These are phyloP conservation scores for Rhopilema esculentum DNA, from an alignment of 30 jellyfish, hydroid and myxozoan genomes.

Conservation along the genomic window DNA sequence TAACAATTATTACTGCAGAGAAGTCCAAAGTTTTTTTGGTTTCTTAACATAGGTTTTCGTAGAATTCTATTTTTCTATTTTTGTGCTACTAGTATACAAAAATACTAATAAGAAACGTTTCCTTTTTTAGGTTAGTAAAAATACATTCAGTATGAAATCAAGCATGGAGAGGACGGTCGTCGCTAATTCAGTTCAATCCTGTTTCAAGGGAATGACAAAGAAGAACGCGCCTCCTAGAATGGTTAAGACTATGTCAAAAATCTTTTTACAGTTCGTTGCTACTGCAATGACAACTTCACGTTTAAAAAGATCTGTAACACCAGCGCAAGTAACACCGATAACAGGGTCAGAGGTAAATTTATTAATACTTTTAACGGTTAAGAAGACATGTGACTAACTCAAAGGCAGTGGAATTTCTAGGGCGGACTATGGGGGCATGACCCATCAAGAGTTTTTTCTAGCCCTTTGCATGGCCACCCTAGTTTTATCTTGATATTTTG, in stretches of 20 bases:
- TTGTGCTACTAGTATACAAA: background rate
- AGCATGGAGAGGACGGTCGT: background rate
- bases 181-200: background rate
- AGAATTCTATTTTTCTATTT: background rate
- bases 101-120: background rate
- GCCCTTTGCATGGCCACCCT: too few relatives aligned
- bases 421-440: too few relatives aligned
- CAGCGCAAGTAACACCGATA: slow-evolving; percentile 12
- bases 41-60: background rate
- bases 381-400: too few relatives aligned
- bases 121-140: background rate
- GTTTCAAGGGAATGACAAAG: background rate
- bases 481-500: too few relatives aligned
- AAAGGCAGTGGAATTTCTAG: too few relatives aligned
- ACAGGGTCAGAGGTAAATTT: slow-evolving; percentile 16
- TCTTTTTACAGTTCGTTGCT: background rate
- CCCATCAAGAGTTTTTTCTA: too few relatives aligned
- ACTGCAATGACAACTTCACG: background rate
- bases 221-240: background rate
- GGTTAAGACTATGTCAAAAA: background rate
- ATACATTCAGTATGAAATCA: background rate
- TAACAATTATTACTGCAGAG: too few relatives aligned
- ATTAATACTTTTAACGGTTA: background rate
- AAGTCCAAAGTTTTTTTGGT: too few relatives aligned
- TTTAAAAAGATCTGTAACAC: slow-evolving; percentile 14